Evolutionary conservation across 2,888 invertebrate genomes (phyloP).

Genomic region (Idaea biselata): DNA sequence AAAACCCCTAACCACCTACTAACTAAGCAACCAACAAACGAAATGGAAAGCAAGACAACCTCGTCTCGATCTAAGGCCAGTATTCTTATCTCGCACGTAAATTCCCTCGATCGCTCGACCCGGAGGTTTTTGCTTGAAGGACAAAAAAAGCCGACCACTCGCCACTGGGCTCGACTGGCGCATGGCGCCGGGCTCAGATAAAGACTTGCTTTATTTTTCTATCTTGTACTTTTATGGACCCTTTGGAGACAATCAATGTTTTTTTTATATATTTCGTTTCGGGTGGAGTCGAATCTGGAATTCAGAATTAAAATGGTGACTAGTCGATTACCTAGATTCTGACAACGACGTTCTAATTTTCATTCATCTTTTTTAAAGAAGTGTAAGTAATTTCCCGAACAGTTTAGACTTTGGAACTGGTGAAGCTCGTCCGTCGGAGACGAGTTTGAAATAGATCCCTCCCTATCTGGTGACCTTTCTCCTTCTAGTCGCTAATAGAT

Average conservation of each 20-base stretch:
- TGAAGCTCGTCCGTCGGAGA: too few species aligned
- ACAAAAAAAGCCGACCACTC: conserved; percentile 34
- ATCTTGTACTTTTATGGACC: too few species aligned
- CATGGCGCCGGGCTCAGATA: conserved; percentile 47
- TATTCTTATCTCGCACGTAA: conserved; percentile 61
- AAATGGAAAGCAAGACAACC: conserved; percentile 27
- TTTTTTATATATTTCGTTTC: neutral
- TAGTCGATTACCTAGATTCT: too few species aligned
- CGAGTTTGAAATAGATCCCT: too few species aligned
- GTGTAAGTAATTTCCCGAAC: too few species aligned
- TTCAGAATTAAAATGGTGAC: too few species aligned
- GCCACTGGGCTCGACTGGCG: conserved; percentile 63
- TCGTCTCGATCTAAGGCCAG: conserved; percentile 23
- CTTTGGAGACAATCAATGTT: neutral
- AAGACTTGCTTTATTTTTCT: too few species aligned
- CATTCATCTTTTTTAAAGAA: too few species aligned
- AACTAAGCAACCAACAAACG: conserved; percentile 11
- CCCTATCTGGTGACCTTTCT: too few species aligned
- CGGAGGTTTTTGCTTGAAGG: conserved; percentile 37
- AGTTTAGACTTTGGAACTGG: too few species aligned
- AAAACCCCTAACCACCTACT: neutral
- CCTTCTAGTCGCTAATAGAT: too few species aligned
- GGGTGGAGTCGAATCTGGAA: neutral
- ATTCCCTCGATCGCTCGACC: conserved; percentile 64
- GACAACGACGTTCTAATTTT: too few species aligned